Conservation (phyloP, 2,797 vertebrate genomes). For the Nyctalus aviator region DNA sequence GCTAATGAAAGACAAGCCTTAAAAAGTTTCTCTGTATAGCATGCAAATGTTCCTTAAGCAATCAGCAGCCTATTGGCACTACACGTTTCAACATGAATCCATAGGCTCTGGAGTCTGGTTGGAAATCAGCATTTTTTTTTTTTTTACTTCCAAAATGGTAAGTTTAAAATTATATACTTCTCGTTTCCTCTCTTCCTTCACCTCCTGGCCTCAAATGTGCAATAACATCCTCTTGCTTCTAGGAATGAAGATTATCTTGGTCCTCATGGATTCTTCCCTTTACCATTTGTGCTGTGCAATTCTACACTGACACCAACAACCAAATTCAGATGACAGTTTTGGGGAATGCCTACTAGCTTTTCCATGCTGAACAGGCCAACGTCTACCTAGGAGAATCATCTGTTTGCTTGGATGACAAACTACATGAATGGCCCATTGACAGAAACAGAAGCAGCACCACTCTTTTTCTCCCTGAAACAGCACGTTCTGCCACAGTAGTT, state of each 20-base stretch:
- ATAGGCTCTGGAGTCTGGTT: not conserved
- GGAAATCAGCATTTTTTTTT: not conserved
- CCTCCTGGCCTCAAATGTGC: not conserved
- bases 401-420: not conserved
- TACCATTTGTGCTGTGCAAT: not conserved
- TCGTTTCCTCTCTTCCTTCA: not conserved
- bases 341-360: not conserved
- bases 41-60: conserved; percentile 2
- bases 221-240: not conserved
- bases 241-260: not conserved
- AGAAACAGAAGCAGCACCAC: not conserved
- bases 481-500: conserved; percentile 25
- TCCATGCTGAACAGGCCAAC: not conserved
- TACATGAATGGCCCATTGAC: not conserved
- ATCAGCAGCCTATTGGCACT: not conserved
- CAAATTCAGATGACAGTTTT: not conserved
- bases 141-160: not conserved
- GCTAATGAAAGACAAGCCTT: conserved; percentile 51
- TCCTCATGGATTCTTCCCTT: not conserved
- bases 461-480: not conserved
- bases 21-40: not conserved
- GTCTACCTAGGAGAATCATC: not conserved
- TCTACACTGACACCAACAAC: not conserved
- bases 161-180: not conserved
- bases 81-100: conserved; percentile 20